These are phyloP conservation scores for Hydrozoanthus gracilis DNA, from an alignment of 92 coral and sea anemone species.

Conservation along the genomic window DNA sequence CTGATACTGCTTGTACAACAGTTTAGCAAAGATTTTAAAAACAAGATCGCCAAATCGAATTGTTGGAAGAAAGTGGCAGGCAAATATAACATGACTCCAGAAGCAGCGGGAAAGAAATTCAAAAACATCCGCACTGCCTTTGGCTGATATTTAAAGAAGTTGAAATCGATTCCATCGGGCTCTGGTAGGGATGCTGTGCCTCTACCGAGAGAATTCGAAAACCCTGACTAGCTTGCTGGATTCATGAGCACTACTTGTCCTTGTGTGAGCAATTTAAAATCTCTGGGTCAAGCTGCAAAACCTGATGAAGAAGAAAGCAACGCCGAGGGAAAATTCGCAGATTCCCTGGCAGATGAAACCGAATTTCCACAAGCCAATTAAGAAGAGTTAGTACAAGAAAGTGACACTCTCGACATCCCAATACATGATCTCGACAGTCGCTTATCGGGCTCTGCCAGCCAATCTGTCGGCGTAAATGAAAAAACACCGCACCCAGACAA, in stretches of 20 bases:
- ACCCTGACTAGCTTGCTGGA: slow-evolving; percentile 28
- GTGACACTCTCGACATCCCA: background rate
- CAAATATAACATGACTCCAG: slow-evolving; percentile 19
- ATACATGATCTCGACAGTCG: background rate
- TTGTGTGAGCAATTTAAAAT: background rate
- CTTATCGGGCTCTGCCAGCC: too few species aligned
- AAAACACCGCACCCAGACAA: slow-evolving; percentile 14
- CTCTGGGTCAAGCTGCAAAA: background rate
- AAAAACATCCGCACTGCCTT: slow-evolving; percentile 35
- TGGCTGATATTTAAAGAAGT: slow-evolving; percentile 25
- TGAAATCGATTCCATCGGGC: slow-evolving; percentile 32
- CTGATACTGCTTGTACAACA: slow-evolving; percentile 2
- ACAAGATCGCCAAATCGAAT: slow-evolving; percentile 29
- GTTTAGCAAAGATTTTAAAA: slow-evolving; percentile 22
- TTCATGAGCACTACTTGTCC: slow-evolving; percentile 10
- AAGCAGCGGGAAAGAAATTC: slow-evolving; percentile 51
- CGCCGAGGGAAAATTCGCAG: background rate
- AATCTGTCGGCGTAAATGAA: too few species aligned
- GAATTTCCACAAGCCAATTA: background rate
- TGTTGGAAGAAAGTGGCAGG: slow-evolving; percentile 48
- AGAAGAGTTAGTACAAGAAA: background rate
- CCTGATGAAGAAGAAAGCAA: background rate
- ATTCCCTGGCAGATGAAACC: background rate
- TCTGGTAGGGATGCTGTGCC: slow-evolving; percentile 44
- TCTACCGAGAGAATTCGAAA: slow-evolving; percentile 10